Base-by-base conservation (phyloP, 2,888 invertebrate species). In the Cylindroiulus punctatus region DNA sequence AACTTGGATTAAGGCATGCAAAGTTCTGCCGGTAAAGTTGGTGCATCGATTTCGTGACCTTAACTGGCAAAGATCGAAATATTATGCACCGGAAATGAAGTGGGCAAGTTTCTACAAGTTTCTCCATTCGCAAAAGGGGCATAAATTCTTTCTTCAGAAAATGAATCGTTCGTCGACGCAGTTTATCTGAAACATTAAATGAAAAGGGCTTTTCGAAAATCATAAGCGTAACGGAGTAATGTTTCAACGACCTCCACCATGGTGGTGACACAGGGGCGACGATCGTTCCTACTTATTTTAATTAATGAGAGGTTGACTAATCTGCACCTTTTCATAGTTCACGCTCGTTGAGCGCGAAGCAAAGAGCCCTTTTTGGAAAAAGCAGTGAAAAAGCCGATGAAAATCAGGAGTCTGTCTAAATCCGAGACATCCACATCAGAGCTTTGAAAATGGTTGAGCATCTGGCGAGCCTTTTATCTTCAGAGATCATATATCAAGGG, bases 391-490 rank as follows among this genome's bases (percentile, higher is more conserved):
- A 76, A 30, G 76, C 76, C 65, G 76, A 76, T 76, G 76, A 76
- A 76, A 76, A 76, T 76, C 76, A 76, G 76, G 76, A 76, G 76
- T 30, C 76, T 76, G 76, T 76, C 76, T 76, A 76, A 76, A 76
- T 76, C 76, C 76, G 14, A 76, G 76, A 76, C 76, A 76, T 76
- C 76, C 76, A 76, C 76, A 76, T 76, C 76, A 30, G 30, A 76
- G 76, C 76, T 76, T 76, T 76, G 76, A 76, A 76, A 76, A 76
- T 76, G 30, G 76, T 76, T 76, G 76, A 76, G 76, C 76, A 76
- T 76, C 76, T 76, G 76, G 76, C 76, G 83, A 83, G 44, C 42
- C 83, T 83, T 83, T 83, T 83, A 83, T 40, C 83, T 44, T 42
- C 26, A 8, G 44, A 83, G 42, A 83, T 83, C 83, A 83, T 83